Evolutionary conservation across 2,797 vertebrate genomes (phyloP).

Genomic region (Mormyrops boulengeri): DNA sequence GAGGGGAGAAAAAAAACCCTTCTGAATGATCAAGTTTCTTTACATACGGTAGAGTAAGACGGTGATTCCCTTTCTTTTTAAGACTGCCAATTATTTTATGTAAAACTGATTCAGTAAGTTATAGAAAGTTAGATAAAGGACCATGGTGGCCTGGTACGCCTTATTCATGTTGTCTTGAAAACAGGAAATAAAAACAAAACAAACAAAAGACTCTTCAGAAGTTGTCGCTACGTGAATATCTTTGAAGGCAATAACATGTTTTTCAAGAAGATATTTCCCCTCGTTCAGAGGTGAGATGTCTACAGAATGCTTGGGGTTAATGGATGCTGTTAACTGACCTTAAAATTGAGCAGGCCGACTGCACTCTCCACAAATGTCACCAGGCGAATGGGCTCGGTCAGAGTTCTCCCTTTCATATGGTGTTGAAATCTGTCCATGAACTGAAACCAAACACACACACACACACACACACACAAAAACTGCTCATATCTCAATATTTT

Average conservation of each 20-base stretch:
- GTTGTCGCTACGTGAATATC: slow-evolving; percentile 33
- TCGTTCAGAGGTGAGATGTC: slow-evolving; percentile 48
- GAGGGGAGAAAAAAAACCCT: slow-evolving; percentile 23
- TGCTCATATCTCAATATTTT: background rate
- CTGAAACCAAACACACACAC: slow-evolving; percentile 58
- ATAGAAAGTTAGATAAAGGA: background rate
- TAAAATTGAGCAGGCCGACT: slow-evolving; percentile 94
- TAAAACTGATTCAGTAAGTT: slow-evolving; percentile 13
- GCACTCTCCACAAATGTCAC: slow-evolving; percentile 99
- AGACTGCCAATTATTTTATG: background rate
- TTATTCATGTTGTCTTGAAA: background rate
- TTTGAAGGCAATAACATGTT: background rate
- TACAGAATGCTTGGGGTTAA: slow-evolving; percentile 25
- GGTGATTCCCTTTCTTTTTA: background rate
- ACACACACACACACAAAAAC: background rate
- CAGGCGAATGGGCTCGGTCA: slow-evolving; percentile 85
- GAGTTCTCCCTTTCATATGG: slow-evolving; percentile 79
- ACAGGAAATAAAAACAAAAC: slow-evolving; percentile 17
- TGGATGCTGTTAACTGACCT: slow-evolving; percentile 74
- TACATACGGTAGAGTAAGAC: background rate
- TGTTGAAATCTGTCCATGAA: slow-evolving; percentile 90
- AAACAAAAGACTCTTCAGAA: slow-evolving; percentile 33
- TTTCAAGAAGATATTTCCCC: slow-evolving; percentile 43
- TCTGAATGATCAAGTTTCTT: slow-evolving; percentile 16
- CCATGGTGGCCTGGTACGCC: background rate